Evolutionary conservation across 1,140 invertebrate species (phyloP).

Genomic region (Mylabris phalerata): DNA sequence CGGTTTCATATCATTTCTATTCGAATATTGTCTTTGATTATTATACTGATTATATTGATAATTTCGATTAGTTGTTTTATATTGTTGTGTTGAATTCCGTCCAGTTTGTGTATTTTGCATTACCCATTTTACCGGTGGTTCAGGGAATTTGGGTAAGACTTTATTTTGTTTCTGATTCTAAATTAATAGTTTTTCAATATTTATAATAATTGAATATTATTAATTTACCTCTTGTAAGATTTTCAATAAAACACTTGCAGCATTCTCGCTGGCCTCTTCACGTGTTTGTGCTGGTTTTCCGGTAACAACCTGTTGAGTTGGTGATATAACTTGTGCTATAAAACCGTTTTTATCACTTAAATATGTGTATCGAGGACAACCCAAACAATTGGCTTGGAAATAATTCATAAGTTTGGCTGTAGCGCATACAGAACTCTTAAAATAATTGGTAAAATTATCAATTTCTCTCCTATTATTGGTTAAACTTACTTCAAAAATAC

Average conservation of each 20-base stretch:
- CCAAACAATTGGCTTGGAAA: conserved; percentile 39
- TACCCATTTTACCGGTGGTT: conserved; percentile 39
- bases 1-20: background rate
- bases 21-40: background rate
- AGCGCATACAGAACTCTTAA: conserved; percentile 23
- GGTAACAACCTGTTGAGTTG: conserved; percentile 37
- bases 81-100: conserved; percentile 19
- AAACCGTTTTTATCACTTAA: conserved; percentile 33
- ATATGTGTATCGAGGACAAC: conserved; percentile 44
- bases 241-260: conserved; percentile 32
- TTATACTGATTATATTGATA: too few species aligned
- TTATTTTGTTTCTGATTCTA: conserved; percentile 16
- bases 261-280: conserved; percentile 43
- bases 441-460: background rate
- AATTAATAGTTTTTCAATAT: background rate
- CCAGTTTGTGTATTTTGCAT: conserved; percentile 8
- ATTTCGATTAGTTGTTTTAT: conserved; percentile 10
- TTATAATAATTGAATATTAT: background rate
- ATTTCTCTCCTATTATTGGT: conserved; percentile 1
- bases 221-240: conserved; percentile 15
- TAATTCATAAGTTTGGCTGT: conserved; percentile 39
- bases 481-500: conserved; percentile 23
- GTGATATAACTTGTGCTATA: conserved; percentile 40
- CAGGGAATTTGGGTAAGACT: conserved; percentile 21
- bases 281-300: conserved; percentile 37